Evolutionary conservation across 1,140 invertebrate species (phyloP).

Genomic region (Caerostris extrusa): DNA sequence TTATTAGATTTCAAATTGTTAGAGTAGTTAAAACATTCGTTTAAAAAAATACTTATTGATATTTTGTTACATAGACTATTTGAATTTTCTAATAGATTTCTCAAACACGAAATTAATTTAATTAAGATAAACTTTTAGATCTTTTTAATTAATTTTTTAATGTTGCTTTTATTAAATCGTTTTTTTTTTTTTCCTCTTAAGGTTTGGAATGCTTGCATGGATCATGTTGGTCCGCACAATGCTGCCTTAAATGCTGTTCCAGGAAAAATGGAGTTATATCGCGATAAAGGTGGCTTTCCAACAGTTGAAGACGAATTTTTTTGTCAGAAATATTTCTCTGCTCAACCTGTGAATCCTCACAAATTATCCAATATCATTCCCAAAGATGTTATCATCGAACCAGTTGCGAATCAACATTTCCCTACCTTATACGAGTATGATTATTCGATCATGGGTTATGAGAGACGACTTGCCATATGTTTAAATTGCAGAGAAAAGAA

Average conservation of each 20-base stretch:
- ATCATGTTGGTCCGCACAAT: conserved; percentile 77
- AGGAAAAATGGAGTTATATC: conserved; percentile 76
- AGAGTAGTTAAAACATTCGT: too few relatives aligned
- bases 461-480: conserved; percentile 55
- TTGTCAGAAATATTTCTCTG: neutral
- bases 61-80: too few relatives aligned
- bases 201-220: conserved; percentile 75
- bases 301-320: conserved; percentile 56
- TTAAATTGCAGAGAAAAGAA: conserved; percentile 71
- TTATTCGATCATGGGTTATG: conserved; percentile 61
- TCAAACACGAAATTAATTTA: too few relatives aligned
- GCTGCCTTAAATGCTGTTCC: conserved; percentile 78
- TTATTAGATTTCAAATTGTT: too few relatives aligned
- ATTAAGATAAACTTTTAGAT: too few relatives aligned
- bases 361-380: neutral
- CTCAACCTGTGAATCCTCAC: neutral
- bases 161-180: too few relatives aligned
- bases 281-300: conserved; percentile 78
- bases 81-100: too few relatives aligned
- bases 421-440: conserved; percentile 75
- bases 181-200: neutral
- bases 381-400: conserved; percentile 12
- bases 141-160: too few relatives aligned
- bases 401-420: neutral
- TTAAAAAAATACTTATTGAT: too few relatives aligned